A percentile compares a stretch with the other conserved stretches of the same genome.
Evolutionary conservation across 2,113 vertebrate species (phyloP).

Genomic region (Python bivittatus): DNA sequence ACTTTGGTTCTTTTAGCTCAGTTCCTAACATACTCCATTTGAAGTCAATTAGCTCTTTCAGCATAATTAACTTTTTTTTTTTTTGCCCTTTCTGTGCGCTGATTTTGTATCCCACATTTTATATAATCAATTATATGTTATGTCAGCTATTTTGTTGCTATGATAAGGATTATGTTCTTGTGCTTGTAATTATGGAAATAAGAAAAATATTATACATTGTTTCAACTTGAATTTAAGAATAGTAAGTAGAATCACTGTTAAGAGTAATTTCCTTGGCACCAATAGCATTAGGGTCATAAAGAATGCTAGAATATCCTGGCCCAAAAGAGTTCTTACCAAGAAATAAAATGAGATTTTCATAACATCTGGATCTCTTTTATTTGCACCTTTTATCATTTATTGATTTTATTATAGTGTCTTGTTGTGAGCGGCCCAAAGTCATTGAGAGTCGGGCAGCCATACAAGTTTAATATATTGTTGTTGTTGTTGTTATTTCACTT

Average conservation of each 20-base stretch:
- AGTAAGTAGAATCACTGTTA: neutral
- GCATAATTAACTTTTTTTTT: neutral
- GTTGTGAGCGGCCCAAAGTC: neutral
- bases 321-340: neutral
- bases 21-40: neutral
- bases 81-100: neutral
- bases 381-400: neutral
- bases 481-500: neutral
- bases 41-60: neutral
- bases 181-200: neutral
- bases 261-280: neutral
- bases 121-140: neutral
- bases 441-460: neutral
- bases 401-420: neutral
- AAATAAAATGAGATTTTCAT: neutral
- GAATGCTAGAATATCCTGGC: neutral
- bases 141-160: neutral
- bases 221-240: neutral
- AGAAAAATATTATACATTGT: neutral
- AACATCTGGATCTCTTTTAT: neutral
- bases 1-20: neutral
- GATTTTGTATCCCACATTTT: neutral
- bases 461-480: neutral
- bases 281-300: neutral
- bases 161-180: neutral